These are phyloP conservation scores for Kradibia gibbosae DNA, from an alignment of 1,140 invertebrate species.

Conservation along the genomic window DNA sequence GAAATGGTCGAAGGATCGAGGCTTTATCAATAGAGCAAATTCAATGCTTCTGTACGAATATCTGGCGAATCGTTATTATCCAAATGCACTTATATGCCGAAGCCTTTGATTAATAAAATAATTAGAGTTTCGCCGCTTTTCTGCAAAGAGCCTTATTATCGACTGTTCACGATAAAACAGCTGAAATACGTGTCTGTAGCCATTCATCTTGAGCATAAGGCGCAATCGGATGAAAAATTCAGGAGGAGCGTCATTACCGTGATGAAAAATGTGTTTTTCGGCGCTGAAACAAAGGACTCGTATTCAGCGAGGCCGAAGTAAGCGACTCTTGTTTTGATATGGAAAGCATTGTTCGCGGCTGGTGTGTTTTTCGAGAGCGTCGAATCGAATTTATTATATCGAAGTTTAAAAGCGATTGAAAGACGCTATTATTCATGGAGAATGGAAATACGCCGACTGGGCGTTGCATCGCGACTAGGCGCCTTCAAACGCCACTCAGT, in stretches of 20 bases:
- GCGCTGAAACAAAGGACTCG: not conserved
- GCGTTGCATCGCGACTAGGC: not conserved
- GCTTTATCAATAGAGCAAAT: not conserved
- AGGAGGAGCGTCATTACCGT: not conserved
- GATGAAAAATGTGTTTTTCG: conserved; percentile 12
- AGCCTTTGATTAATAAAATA: not conserved
- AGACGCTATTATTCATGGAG: not conserved
- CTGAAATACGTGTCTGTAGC: not conserved
- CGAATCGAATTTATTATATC: conserved; percentile 7
- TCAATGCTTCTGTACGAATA: no score
- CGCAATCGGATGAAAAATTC: not conserved
- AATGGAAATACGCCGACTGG: not conserved
- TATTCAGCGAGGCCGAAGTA: not conserved
- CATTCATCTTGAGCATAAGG: not conserved
- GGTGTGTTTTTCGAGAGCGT: not conserved
- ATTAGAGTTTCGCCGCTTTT: not conserved
- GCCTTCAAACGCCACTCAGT: not conserved
- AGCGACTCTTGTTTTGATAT: not conserved
- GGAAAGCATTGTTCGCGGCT: not conserved
- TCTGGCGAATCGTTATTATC: no score
- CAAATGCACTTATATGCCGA: not conserved
- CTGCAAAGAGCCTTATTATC: not conserved
- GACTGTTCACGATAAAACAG: not conserved
- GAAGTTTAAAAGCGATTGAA: conserved; percentile 8
- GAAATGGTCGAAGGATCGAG: no score